Evolutionary conservation across 1,140 invertebrate species (phyloP).

Genomic region (Caenorhabditis remanei): DNA sequence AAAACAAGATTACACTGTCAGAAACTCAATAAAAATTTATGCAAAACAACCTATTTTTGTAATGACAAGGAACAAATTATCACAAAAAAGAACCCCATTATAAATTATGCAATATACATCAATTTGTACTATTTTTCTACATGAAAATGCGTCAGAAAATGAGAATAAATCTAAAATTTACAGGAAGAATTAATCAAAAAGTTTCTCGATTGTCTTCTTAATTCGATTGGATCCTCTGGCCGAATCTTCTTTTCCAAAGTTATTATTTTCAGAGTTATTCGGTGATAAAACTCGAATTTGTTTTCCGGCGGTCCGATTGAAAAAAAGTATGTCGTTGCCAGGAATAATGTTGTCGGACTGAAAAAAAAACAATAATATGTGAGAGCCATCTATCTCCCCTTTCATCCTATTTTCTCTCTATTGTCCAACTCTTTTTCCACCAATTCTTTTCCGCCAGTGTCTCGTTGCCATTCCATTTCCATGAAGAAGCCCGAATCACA

Average conservation of each 20-base stretch:
- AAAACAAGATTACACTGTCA: too few species aligned
- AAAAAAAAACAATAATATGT: background rate
- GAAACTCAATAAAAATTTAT: too few species aligned
- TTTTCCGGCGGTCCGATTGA: slow-evolving; percentile 72
- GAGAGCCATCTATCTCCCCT: too few species aligned
- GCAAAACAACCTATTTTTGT: background rate
- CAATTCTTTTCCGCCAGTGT: background rate
- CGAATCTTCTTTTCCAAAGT: slow-evolving; percentile 66
- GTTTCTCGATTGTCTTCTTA: slow-evolving; percentile 62
- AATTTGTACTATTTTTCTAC: background rate
- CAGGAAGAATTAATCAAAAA: slow-evolving; percentile 70
- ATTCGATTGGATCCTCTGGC: slow-evolving; percentile 68
- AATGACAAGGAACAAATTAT: slow-evolving; percentile 11
- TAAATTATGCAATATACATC: too few species aligned
- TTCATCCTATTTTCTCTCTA: background rate
- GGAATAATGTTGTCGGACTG: slow-evolving; percentile 50
- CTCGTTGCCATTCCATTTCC: background rate
- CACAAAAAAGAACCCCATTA: background rate
- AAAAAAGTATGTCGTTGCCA: slow-evolving; percentile 69
- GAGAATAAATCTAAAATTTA: background rate
- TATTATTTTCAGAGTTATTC: slow-evolving; percentile 50
- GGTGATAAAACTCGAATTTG: slow-evolving; percentile 73
- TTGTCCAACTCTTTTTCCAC: background rate
- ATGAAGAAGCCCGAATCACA: background rate
- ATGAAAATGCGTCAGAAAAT: background rate